These are phyloP conservation scores for Parelbella ahira DNA, from an alignment of 2,888 invertebrate genomes.

Conservation along the genomic window DNA sequence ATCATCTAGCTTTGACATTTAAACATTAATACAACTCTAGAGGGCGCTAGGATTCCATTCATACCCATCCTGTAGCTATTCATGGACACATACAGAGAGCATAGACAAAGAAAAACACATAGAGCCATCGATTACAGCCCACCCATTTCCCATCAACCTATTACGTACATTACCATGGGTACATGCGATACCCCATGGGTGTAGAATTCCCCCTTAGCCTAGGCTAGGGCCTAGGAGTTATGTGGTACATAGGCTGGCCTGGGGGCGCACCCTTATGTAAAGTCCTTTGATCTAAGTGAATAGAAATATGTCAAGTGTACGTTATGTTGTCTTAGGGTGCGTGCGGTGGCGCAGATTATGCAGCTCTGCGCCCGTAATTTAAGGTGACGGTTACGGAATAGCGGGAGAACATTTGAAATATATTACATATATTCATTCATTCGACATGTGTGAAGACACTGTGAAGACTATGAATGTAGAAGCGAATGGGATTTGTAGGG, in stretches of 20 bases:
- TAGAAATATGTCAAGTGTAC: slow-evolving; percentile 56
- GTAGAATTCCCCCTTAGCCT: slow-evolving; percentile 5
- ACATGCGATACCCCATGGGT: slow-evolving; percentile 1
- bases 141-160: slow-evolving; percentile 10
- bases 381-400: background rate
- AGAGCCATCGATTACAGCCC: background rate
- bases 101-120: too few species aligned
- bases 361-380: slow-evolving; percentile 1
- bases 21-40: too few species aligned
- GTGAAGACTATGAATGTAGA: too few species aligned
- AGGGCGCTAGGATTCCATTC: too few species aligned
- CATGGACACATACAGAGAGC: too few species aligned
- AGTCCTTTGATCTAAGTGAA: slow-evolving; percentile 52
- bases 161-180: slow-evolving; percentile 1
- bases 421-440: too few species aligned
- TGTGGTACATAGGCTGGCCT: slow-evolving; percentile 27
- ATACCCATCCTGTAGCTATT: too few species aligned
- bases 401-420: background rate
- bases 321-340: slow-evolving; percentile 40
- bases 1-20: too few species aligned
- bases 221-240: slow-evolving; percentile 15
- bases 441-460: too few species aligned
- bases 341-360: slow-evolving; percentile 24
- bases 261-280: slow-evolving; percentile 43
- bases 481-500: too few species aligned